Conservation (phyloP, 2,888 invertebrate genomes). For the Hydraecia micacea region DNA sequence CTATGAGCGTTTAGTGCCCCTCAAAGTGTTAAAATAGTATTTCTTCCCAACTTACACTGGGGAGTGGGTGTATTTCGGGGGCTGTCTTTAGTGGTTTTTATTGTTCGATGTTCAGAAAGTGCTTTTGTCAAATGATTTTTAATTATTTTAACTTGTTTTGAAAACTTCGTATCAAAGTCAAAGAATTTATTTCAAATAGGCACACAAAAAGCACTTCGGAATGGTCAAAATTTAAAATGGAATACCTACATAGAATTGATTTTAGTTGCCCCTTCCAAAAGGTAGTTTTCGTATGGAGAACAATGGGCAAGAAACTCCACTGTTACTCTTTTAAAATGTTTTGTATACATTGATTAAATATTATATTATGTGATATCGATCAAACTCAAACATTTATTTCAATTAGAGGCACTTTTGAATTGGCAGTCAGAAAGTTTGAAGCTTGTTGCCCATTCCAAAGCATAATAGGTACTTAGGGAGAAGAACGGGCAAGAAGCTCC, state of each 20-base stretch:
- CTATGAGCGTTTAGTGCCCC: too few relatives aligned
- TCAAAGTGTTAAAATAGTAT: background rate
- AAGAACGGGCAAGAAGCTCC: background rate
- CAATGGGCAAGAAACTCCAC: background rate
- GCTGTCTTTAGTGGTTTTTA: background rate
- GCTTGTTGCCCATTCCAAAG: background rate
- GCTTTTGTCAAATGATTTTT: background rate
- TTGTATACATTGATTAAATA: too few relatives aligned
- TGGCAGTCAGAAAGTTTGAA: too few relatives aligned
- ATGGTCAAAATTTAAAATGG: too few relatives aligned
- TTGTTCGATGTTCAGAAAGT: background rate
- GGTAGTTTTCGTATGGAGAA: background rate
- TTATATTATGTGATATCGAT: too few relatives aligned
- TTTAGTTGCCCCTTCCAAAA: background rate
- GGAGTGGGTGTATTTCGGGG: background rate
- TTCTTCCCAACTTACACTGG: background rate
- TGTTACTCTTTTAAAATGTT: too few relatives aligned
- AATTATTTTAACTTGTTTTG: background rate
- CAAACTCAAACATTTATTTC: too few relatives aligned
- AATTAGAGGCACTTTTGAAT: too few relatives aligned
- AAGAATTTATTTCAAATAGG: too few relatives aligned
- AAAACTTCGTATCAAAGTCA: background rate
- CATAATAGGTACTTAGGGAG: background rate
- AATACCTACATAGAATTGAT: too few relatives aligned
- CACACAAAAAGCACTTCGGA: too few relatives aligned